Percentiles rank a stretch among this genome's conserved stretches.
These are phyloP conservation scores for Labeo rohita DNA, from an alignment of 2,113 vertebrate species.

Conservation along the genomic window DNA sequence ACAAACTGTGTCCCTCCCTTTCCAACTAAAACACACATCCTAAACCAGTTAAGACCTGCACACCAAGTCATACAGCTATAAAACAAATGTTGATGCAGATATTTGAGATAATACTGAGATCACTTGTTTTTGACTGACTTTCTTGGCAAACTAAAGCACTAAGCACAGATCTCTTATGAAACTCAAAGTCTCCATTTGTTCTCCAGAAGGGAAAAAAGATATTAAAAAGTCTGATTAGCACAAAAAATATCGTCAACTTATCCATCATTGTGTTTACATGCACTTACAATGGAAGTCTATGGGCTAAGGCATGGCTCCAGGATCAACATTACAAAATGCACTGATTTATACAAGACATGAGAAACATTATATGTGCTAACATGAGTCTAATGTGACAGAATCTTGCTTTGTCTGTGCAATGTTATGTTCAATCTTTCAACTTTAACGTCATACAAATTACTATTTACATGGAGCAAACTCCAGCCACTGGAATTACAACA, in stretches of 20 bases:
- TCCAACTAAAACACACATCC: background rate
- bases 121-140: too few species aligned
- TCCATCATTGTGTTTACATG: background rate
- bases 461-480: background rate
- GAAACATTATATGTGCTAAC: background rate
- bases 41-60: slow-evolving; percentile 2
- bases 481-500: background rate
- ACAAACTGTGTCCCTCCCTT: background rate
- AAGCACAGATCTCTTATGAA: background rate
- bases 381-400: background rate
- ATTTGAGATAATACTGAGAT: background rate
- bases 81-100: background rate
- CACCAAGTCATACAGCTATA: background rate
- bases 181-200: background rate
- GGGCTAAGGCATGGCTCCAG: background rate
- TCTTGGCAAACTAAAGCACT: too few species aligned
- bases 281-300: background rate
- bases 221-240: background rate
- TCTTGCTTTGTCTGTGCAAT: background rate
- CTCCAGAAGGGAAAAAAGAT: background rate
- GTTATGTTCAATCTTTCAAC: background rate
- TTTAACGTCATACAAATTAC: background rate
- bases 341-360: background rate
- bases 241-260: background rate
- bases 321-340: background rate